Base-by-base conservation (phyloP, 2,113 vertebrate genomes). In the Penelope pileata region DNA sequence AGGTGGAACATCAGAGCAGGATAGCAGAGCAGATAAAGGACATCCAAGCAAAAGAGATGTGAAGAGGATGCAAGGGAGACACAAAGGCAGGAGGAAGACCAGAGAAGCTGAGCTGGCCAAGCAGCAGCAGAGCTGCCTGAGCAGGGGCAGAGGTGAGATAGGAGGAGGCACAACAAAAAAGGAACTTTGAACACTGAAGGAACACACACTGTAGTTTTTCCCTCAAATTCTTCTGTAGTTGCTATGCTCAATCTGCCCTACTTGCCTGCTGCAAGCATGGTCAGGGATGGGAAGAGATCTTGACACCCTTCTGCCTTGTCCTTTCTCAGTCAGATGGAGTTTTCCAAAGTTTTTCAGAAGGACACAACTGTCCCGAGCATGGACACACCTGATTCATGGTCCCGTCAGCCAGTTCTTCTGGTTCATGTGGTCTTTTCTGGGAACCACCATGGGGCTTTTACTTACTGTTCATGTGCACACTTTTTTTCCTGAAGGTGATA, bases 221-320 rank as follows among this genome's bases (percentile, higher is more conserved):
- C 10, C 9, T 36, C 53, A 68, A 30, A 54, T 10, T 68, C 22
- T 0, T 0, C 24, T n/a, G 5, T 53, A 6, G 3, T 3, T 2
- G 34, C 3, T 12, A 1, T 6, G 26, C 3, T 36, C 18, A 12
- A 50, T 64, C 10, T 59, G 18, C 22, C 51, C 56, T 36, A 16
- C 68, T 63, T 36, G 2, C 12, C 73, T 69, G 14, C 23, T 84
- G 40, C n/a, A 70, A 43, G 6, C 19, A 16, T 3, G 5, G 54
- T 26, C 8, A 77, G 63, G 26, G 73, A 73, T 0, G 0, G 1
- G 14, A 51, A 80, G n/a, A 60, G 5, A 7, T 73, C 9, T 5
- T 16, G 14, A 19, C 9, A 64, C 2, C 5, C 7, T 60, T n/a
- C 48, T 48, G 27, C 30, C 12, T 85, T 82, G 69, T 78, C 8